A percentile compares a stretch with the other conserved stretches of the same genome.
Conservation (phyloP, 2,888 invertebrate genomes). For the Ctena decussata region DNA sequence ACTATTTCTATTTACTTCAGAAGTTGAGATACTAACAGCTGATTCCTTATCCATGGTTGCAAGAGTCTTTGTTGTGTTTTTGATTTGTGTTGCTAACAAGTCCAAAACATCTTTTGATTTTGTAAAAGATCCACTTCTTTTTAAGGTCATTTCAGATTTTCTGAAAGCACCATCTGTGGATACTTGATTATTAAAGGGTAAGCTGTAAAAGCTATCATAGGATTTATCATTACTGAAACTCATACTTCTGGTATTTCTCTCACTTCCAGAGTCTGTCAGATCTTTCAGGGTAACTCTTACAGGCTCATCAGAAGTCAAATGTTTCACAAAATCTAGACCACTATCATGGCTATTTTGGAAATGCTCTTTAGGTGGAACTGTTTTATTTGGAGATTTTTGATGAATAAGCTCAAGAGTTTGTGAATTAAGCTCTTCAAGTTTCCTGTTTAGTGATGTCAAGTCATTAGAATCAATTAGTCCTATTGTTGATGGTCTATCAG, state of each 20-base stretch:
- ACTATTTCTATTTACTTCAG: too few relatives aligned
- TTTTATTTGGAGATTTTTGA: not conserved
- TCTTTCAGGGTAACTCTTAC: not conserved
- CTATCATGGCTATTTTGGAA: not conserved
- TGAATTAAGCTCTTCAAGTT: not conserved
- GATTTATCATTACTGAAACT: slow-evolving; percentile 20
- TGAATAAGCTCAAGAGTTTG: not conserved
- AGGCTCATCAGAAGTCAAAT: not conserved
- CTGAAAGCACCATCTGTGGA: not conserved
- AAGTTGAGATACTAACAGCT: too few relatives aligned
- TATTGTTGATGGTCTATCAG: not conserved
- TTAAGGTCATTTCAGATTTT: not conserved
- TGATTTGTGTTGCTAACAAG: not conserved
- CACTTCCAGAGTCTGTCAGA: not conserved
- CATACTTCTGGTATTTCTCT: not conserved
- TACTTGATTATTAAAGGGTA: slow-evolving; percentile 8
- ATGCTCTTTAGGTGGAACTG: not conserved
- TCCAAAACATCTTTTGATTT: not conserved
- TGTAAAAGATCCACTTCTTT: not conserved
- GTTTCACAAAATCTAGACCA: not conserved
- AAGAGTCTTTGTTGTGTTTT: not conserved
- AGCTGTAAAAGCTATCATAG: slow-evolving; percentile 57
- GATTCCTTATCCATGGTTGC: not conserved
- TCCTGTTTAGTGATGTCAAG: not conserved
- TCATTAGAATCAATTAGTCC: not conserved